phyloP scores from a whole-genome alignment of 2,113 vertebrate species.

The Sminthopsis crassicaudata region DNA sequence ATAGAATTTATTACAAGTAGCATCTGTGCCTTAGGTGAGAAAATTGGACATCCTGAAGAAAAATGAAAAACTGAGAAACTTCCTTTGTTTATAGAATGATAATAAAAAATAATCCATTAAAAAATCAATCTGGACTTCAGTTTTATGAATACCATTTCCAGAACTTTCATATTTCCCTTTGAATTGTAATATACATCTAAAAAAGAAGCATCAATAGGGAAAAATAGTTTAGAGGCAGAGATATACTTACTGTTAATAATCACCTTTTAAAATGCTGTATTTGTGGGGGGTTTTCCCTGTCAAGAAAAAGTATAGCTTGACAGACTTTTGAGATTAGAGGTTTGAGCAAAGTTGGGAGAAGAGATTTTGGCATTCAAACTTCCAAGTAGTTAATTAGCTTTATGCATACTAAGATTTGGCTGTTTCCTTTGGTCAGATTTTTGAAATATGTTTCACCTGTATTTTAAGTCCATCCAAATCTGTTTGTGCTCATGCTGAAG shows the following conservation, averaged over 20 bases:
- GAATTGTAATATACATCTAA: not conserved
- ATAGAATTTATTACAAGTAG: not conserved
- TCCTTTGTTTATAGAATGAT: not conserved
- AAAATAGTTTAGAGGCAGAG: not conserved
- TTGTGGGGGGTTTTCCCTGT: not conserved
- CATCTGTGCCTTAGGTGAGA: not conserved
- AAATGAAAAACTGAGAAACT: not conserved
- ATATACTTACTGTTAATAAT: fast-evolving
- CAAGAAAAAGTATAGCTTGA: not conserved
- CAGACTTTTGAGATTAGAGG: not conserved
- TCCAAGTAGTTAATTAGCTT: not conserved
- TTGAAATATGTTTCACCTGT: not conserved
- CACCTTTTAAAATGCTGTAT: not conserved
- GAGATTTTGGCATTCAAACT: not conserved
- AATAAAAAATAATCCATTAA: fast-evolving
- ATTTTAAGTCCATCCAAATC: not conserved
- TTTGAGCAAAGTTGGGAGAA: not conserved
- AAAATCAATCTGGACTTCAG: not conserved
- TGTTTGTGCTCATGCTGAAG: not conserved
- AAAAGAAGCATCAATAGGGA: not conserved
- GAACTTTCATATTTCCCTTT: not conserved
- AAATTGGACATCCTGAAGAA: not conserved
- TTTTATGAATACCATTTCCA: not conserved
- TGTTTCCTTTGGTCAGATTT: not conserved
- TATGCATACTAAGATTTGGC: not conserved